A percentile compares a stretch with the other conserved stretches of the same genome.
These are phyloP conservation scores for Drosophila quadrilineata DNA, from an alignment of 1,140 invertebrate genomes.

Conservation along the genomic window DNA sequence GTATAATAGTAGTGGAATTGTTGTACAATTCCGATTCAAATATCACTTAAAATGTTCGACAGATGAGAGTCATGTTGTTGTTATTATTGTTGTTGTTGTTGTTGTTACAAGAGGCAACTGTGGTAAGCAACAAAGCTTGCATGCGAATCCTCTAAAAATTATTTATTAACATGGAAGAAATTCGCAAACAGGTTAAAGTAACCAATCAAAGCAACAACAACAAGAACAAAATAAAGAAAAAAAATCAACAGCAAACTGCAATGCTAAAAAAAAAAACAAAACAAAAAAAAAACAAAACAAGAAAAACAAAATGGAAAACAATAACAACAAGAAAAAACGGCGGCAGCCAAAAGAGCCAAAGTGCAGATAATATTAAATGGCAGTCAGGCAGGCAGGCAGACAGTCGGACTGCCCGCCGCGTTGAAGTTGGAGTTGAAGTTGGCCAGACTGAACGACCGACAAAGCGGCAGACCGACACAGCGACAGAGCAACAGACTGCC, in stretches of 20 bases:
- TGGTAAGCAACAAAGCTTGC: slow-evolving; percentile 3
- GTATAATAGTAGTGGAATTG: no score
- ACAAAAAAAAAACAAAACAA: slow-evolving; percentile 23
- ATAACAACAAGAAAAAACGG: slow-evolving; percentile 36
- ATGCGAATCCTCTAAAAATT: slow-evolving; percentile 74
- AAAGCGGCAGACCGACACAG: slow-evolving; percentile 20
- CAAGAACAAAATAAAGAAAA: slow-evolving; percentile 11
- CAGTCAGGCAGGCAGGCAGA: slow-evolving; percentile 50
- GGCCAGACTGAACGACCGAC: slow-evolving; percentile 20
- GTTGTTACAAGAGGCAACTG: slow-evolving; percentile 2
- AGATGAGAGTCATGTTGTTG: no score
- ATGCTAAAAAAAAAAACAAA: slow-evolving; percentile 2
- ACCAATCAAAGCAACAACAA: slow-evolving; percentile 75
- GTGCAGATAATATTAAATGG: slow-evolving; percentile 79
- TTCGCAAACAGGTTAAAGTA: slow-evolving; percentile 79
- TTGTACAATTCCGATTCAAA: no score
- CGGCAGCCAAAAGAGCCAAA: slow-evolving; percentile 73
- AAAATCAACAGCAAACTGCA: slow-evolving; percentile 15
- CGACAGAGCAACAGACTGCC: slow-evolving; percentile 47
- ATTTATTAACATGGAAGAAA: slow-evolving; percentile 80
- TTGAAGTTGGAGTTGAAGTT: slow-evolving; percentile 15
- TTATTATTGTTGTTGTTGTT: slow-evolving; percentile 16
- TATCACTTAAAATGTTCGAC: no score
- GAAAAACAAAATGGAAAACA: slow-evolving; percentile 8
- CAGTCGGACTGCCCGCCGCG: background rate